phyloP scores from a whole-genome alignment of 2,113 vertebrate species.

The Chaetorhynchus papuensis region DNA sequence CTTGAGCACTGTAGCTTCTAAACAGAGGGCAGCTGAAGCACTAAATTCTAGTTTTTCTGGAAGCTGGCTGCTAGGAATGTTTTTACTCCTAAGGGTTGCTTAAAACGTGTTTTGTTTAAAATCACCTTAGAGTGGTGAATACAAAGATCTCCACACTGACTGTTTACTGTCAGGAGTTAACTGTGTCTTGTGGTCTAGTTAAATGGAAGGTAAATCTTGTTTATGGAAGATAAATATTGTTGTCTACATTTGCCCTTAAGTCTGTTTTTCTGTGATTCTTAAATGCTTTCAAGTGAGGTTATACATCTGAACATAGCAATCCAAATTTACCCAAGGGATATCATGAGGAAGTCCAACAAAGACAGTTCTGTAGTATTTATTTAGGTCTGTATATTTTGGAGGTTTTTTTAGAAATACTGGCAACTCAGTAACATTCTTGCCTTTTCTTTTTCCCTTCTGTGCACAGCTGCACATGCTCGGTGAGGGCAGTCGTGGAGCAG shows the following conservation, averaged over 20 bases:
- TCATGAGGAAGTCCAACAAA: neutral
- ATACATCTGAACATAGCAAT: neutral
- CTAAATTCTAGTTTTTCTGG: neutral
- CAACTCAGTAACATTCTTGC: neutral
- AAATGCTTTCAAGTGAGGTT: neutral
- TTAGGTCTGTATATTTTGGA: neutral
- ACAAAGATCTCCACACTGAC: neutral
- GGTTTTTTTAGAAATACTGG: neutral
- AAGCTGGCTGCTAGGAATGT: neutral
- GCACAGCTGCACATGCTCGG: conserved; percentile 93
- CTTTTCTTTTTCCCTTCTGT: neutral
- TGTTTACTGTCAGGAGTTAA: neutral
- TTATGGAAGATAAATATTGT: neutral
- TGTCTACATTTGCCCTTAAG: accelerated
- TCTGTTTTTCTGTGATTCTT: neutral
- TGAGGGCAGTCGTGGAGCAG: conserved; percentile 87
- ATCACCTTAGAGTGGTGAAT: neutral
- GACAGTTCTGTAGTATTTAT: neutral
- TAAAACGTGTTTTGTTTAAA: neutral
- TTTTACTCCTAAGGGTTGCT: neutral
- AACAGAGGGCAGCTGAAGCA: neutral
- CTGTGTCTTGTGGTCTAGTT: neutral
- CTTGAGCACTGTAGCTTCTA: neutral
- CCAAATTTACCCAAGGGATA: neutral
- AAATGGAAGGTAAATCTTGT: neutral